Conservation (phyloP, 2,797 vertebrate species). For the Neopelma chrysocephalum region DNA sequence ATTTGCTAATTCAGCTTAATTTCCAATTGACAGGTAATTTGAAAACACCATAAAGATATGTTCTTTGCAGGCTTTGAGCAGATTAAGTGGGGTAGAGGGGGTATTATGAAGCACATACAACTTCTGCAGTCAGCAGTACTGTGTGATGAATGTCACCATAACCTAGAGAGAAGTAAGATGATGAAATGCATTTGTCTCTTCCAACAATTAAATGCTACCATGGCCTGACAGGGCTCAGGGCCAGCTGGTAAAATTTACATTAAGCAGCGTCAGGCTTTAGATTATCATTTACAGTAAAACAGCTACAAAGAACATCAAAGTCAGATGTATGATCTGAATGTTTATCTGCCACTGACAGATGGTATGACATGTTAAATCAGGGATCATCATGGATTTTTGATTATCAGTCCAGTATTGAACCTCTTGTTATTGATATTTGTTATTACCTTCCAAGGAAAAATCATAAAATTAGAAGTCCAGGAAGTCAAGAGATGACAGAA, state of each 20-base stretch:
- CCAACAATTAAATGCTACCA: background rate
- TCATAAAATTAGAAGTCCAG: background rate
- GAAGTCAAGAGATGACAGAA: background rate
- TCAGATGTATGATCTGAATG: background rate
- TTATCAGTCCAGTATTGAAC: background rate
- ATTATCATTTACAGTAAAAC: background rate
- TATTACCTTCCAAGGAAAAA: background rate
- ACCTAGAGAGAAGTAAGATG: constrained; percentile 5
- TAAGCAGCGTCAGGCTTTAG: background rate
- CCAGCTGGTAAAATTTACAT: constrained; percentile 1
- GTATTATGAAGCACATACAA: constrained; percentile 1
- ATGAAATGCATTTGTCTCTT: constrained; percentile 6
- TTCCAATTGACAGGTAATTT: constrained; percentile 38
- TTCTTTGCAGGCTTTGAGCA: constrained; percentile 16
- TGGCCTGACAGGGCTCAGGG: background rate
- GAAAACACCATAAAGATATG: constrained; percentile 10
- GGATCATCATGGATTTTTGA: background rate
- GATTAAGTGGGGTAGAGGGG: background rate
- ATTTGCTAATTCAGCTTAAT: constrained; percentile 49
- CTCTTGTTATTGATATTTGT: background rate
- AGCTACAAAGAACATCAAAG: background rate
- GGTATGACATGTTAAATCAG: background rate
- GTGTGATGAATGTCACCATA: constrained; percentile 21
- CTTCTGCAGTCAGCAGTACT: constrained; percentile 39
- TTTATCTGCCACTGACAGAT: background rate